These are phyloP conservation scores for Cinclus mexicanus DNA, from an alignment of 2,113 vertebrate species.

Conservation along the genomic window DNA sequence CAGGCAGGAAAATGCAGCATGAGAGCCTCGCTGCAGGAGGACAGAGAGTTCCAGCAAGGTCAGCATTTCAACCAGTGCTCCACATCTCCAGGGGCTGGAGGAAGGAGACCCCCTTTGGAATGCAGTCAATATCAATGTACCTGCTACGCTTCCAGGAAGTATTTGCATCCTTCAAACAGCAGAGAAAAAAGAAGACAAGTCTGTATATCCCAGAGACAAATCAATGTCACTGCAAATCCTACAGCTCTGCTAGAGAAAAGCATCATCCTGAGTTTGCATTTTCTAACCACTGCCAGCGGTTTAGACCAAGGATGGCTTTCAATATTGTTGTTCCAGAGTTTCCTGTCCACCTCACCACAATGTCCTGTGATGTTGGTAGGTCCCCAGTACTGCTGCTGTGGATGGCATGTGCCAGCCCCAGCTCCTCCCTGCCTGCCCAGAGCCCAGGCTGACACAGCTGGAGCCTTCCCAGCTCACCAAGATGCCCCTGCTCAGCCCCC, in stretches of 20 bases:
- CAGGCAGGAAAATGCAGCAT: not conserved
- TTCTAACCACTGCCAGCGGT: not conserved
- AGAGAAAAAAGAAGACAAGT: not conserved
- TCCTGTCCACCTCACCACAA: rapidly evolving
- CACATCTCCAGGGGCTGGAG: not conserved
- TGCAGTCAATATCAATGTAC: not conserved
- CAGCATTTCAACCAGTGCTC: not conserved
- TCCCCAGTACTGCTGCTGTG: not conserved
- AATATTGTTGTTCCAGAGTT: not conserved
- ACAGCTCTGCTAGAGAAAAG: not conserved
- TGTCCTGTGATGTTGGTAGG: rapidly evolving
- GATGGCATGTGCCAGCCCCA: rapidly evolving
- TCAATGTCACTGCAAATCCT: not conserved
- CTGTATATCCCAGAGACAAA: not conserved
- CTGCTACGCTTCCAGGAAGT: not conserved
- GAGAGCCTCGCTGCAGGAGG: rapidly evolving
- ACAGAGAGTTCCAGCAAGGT: not conserved
- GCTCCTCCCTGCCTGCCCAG: not conserved
- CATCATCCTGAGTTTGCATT: not conserved
- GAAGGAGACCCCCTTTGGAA: not conserved
- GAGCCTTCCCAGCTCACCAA: not conserved
- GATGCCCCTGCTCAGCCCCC: not conserved
- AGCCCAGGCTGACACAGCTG: not conserved
- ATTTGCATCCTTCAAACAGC: not conserved
- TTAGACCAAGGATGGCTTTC: not conserved